Evolutionary conservation across 2,888 invertebrate species (phyloP), one percentile per base, ranked within the genome.

Genomic region (Habroteleia sp.): DNA sequence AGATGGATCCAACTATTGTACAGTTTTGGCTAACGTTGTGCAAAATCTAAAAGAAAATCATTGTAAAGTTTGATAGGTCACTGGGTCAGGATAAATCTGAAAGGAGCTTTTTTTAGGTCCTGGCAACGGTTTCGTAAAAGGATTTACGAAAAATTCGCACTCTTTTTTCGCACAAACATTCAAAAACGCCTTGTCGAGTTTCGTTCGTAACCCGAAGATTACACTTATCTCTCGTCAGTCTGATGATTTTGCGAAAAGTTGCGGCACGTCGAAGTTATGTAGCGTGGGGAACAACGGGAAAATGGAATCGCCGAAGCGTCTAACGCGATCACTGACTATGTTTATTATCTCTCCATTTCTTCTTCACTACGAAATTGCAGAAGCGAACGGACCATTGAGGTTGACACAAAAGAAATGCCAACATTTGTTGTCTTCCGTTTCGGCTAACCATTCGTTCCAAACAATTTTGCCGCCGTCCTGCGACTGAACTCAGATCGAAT

Each of bases 351-450:
- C 37, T 44, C 16, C 13, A 10, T 48, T 39, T 62, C 56, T 35
- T 52, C 41, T 17, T 27, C 35, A 14, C 25, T 56, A 8, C 5
- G 29, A 41, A 52, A 17, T 54, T 35, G 41, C 44, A 42, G 16
- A 41, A 8, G 13, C 65, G 37, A 42, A 37, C 27, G 52, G 17
- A 65, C 54, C 27, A 11, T 20, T 20, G 20, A n/a, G 10, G 33
- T 8, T 41, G 63, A 25, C 50, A 56, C 66, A 48, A 46, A 56
- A 48, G 39, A 39, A 66, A 39, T 35, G 39, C 41, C 13, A 52
- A 52, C 44, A 42, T 65, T 66, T 54, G 54, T 46, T 54, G 65
- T 54, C 39, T 56, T 66, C 66, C 35, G 56, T 46, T 44, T 33
- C 35, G n/a, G 27, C 27, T 54, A 33, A 44, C 46, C 11, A 23